Base-by-base conservation (phyloP, 2,797 vertebrate species). In the Mareca penelope region DNA sequence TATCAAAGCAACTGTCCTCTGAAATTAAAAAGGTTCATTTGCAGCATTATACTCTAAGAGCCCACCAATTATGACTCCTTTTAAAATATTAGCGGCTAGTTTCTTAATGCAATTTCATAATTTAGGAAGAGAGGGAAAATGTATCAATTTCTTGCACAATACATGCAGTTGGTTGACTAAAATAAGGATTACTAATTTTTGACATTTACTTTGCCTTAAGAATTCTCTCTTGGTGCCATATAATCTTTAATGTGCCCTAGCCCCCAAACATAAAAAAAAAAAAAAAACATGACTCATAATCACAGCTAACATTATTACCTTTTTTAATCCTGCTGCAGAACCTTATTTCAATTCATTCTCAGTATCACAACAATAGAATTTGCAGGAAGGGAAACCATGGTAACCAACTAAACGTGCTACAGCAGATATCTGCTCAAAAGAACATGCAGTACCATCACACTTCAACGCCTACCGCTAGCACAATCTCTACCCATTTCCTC, bases 351-450 rank as follows among this genome's bases (percentile, higher is more conserved):
- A 96, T 87, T 96, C 96, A 91, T 97, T 96, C 92, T 86, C 95
- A 92, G 96, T 91, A 97, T 96, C 85, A 96, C 96, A 97, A 97
- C 96, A 97, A 96, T 95, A 97, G 96, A 95, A 95, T 94, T 96
- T 97, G 96, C 94, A 97, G 97, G 95, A 97, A 97, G 96, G 37
- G 97, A 97, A 98, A 98, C 98, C 98, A 98, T 98, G 97, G 98
- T 88, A 98, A 98, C 98, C 94, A 97, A 79, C 96, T 95, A 97
- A 98, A 97, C 93, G 96, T 96, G 89, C 94, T 95, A 93, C 96
- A 90, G 94, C 94, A 97, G 97, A 95, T 91, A 97, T 95, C 93
- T 95, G 96, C 97, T 97, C 94, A 95, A 97, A 97, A 97, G 98
- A 98, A 98, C 97, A 98, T 61, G 95, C 48, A 97, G 98, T 97